These are phyloP conservation scores for Symphodus melops DNA, from an alignment of 2,113 vertebrate species.

Conservation along the genomic window DNA sequence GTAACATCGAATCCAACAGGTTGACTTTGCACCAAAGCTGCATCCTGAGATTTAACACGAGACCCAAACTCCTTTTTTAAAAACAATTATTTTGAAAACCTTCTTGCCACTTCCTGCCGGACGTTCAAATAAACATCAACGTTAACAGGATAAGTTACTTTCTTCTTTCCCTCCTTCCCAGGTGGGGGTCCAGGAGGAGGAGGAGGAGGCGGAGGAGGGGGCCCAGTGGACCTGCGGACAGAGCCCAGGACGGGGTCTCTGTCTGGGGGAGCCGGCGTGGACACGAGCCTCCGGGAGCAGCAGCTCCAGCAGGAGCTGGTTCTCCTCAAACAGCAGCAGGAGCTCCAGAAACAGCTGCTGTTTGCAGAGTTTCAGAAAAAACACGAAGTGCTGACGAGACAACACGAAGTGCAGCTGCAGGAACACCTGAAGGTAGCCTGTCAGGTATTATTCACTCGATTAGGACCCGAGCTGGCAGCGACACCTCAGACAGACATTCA, in stretches of 20 bases:
- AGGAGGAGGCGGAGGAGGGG: slow-evolving; percentile 69
- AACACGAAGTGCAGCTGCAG: slow-evolving; percentile 95
- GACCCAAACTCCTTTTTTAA: no score
- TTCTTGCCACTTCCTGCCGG: no score
- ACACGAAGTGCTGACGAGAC: slow-evolving; percentile 92
- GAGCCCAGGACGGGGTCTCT: slow-evolving; percentile 78
- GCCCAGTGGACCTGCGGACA: slow-evolving; percentile 87
- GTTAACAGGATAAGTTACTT: no score
- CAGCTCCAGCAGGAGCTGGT: slow-evolving; percentile 93
- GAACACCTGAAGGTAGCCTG: slow-evolving; percentile 92
- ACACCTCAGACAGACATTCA: background rate
- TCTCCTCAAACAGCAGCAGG: slow-evolving; percentile 94
- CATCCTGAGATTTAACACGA: no score
- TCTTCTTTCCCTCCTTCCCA: background rate
- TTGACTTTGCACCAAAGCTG: no score
- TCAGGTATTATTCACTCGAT: background rate
- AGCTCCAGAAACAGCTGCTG: slow-evolving; percentile 94
- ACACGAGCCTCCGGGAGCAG: slow-evolving; percentile 88
- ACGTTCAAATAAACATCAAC: no score
- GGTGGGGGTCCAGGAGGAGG: slow-evolving; percentile 52
- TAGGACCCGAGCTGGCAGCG: background rate
- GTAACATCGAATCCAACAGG: no score
- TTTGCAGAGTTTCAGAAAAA: slow-evolving; percentile 97
- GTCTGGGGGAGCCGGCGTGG: slow-evolving; percentile 70
- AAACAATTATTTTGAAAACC: no score